A percentile compares a stretch with the other conserved stretches of the same genome.
Conservation (phyloP, 2,888 invertebrate species). For the Athalia circularis region DNA sequence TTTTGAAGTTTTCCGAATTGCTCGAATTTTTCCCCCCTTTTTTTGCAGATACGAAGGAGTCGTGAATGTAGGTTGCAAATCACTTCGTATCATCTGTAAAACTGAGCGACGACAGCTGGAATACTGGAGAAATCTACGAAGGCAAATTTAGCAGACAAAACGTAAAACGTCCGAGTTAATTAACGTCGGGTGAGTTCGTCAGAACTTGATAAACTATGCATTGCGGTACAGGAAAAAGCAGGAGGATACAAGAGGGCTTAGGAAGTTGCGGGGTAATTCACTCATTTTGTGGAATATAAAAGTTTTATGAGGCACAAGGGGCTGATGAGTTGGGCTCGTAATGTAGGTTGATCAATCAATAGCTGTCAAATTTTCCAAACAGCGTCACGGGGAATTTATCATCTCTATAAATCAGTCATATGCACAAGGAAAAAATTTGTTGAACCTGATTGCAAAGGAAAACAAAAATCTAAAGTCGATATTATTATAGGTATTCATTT, state of each 20-base stretch:
- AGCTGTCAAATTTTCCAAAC: conserved; percentile 55
- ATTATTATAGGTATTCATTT: background rate
- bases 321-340: conserved; percentile 58
- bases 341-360: conserved; percentile 63
- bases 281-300: conserved; percentile 59
- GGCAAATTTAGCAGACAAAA: background rate
- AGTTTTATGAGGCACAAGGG: conserved; percentile 58
- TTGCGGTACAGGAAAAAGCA: background rate
- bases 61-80: too few relatives aligned
- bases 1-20: too few relatives aligned
- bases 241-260: conserved; percentile 13
- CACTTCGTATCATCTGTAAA: too few relatives aligned
- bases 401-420: conserved; percentile 58
- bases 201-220: conserved; percentile 32
- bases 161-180: conserved; percentile 18
- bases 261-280: conserved; percentile 31
- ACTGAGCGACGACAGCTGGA: background rate
- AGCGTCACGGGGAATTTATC: conserved; percentile 57
- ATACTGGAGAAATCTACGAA: background rate
- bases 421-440: conserved; percentile 21
- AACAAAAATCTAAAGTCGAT: conserved; percentile 34
- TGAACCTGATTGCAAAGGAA: conserved; percentile 49
- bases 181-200: conserved; percentile 36
- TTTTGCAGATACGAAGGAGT: too few relatives aligned
- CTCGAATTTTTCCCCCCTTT: too few relatives aligned